Conservation (phyloP, 2,797 vertebrate genomes). For the Gorsachius magnificus region DNA sequence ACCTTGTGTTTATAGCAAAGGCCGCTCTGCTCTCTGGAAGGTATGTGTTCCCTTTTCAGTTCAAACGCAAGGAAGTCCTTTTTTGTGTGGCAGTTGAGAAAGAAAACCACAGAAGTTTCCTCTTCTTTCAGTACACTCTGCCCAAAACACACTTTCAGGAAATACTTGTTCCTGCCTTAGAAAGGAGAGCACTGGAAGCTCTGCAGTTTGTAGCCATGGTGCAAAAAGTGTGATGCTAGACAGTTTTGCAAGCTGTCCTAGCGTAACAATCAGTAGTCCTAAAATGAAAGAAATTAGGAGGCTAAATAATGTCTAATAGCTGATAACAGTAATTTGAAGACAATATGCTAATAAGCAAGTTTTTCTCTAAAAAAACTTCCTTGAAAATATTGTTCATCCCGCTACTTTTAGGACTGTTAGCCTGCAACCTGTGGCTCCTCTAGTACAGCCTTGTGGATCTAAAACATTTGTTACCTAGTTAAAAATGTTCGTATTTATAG, state of each 20-base stretch:
- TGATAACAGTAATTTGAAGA: not conserved
- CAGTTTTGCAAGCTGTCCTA: not conserved
- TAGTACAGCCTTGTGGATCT: not conserved
- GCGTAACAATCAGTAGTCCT: not conserved
- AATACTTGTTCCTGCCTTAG: conserved; percentile 34
- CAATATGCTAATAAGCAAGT: not conserved
- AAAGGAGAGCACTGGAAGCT: not conserved
- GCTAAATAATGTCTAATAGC: not conserved
- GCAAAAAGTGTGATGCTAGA: not conserved
- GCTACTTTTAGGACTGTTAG: not conserved
- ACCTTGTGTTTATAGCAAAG: not conserved
- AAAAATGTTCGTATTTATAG: not conserved
- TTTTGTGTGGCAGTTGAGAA: conserved; percentile 20
- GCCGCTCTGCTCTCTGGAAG: not conserved
- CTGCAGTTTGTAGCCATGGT: not conserved
- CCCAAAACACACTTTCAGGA: not conserved
- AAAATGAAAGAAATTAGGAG: not conserved
- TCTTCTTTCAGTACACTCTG: not conserved
- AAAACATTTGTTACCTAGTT: not conserved
- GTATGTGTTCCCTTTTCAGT: not conserved
- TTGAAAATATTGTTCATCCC: not conserved
- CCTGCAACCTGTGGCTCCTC: not conserved
- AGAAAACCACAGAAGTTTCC: conserved; percentile 48
- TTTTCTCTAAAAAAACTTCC: not conserved
- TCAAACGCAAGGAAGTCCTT: conserved; percentile 12